These are phyloP conservation scores for Brachionus plicatilis DNA, from an alignment of 1,140 invertebrate genomes.

Conservation along the genomic window DNA sequence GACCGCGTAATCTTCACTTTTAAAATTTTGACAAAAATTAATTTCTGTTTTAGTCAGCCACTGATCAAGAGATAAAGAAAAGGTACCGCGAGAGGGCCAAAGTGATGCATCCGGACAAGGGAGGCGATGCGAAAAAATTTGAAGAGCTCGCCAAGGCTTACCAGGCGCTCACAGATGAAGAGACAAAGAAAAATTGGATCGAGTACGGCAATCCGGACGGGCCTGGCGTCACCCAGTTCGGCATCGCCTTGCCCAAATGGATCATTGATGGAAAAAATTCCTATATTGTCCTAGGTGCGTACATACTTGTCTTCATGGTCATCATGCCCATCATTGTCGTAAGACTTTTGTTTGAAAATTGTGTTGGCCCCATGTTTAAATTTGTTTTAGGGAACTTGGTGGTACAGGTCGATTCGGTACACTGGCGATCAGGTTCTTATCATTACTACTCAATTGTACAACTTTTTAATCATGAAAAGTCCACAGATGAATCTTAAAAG, in stretches of 20 bases:
- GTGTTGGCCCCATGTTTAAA: background rate
- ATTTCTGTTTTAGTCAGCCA: slow-evolving; percentile 64
- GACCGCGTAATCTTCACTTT: no score
- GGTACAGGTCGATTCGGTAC: slow-evolving; percentile 94
- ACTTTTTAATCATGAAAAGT: slow-evolving; percentile 48
- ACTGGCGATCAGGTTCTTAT: slow-evolving; percentile 89
- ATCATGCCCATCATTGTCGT: slow-evolving; percentile 80
- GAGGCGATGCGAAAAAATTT: slow-evolving; percentile 92
- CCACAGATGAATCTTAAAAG: slow-evolving; percentile 35
- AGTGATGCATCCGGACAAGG: slow-evolving; percentile 90
- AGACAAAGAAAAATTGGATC: slow-evolving; percentile 93
- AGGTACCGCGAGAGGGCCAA: slow-evolving; percentile 87
- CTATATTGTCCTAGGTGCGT: slow-evolving; percentile 89
- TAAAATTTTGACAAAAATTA: no score
- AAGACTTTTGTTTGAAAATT: slow-evolving; percentile 43
- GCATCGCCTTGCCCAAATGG: slow-evolving; percentile 97
- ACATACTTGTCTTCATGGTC: slow-evolving; percentile 95
- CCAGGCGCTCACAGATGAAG: slow-evolving; percentile 80
- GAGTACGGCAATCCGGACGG: slow-evolving; percentile 99
- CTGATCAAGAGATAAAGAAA: slow-evolving; percentile 82
- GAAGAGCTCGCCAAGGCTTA: slow-evolving; percentile 96
- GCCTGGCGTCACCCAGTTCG: slow-evolving; percentile 73
- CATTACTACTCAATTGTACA: slow-evolving; percentile 90
- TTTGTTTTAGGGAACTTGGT: slow-evolving; percentile 76
- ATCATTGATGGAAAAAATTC: slow-evolving; percentile 99